phyloP scores from a whole-genome alignment of 1,140 invertebrate species.

The Hormaphis cornu region DNA sequence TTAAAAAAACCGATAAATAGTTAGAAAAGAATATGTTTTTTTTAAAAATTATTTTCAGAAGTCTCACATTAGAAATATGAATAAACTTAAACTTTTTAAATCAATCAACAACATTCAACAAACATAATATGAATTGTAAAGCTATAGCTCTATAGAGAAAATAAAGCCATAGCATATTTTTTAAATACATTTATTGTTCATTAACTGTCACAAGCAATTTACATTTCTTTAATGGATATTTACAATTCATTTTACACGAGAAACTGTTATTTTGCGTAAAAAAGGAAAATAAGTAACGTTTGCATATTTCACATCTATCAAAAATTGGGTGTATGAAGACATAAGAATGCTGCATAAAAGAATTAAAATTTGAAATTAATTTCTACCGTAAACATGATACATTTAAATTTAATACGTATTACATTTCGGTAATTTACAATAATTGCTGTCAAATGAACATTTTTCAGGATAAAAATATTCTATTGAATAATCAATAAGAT shows the following conservation, averaged over 20 bases:
- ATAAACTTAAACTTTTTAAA: slow-evolving; percentile 19
- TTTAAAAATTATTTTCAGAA: neutral
- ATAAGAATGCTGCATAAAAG: slow-evolving; percentile 17
- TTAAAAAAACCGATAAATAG: too few species aligned
- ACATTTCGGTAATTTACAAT: slow-evolving; percentile 13
- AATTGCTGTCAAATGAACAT: neutral
- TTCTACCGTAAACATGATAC: slow-evolving; percentile 7
- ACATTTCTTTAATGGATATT: slow-evolving; percentile 8
- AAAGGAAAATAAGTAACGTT: neutral
- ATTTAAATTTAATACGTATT: slow-evolving; percentile 1
- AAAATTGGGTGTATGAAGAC: neutral
- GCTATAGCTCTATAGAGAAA: neutral
- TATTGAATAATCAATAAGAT: neutral
- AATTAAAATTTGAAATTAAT: slow-evolving; percentile 3
- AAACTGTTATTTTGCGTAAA: neutral
- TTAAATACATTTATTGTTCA: neutral
- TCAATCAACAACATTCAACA: slow-evolving; percentile 12
- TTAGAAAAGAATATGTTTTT: neutral
- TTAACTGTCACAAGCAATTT: slow-evolving; percentile 4
- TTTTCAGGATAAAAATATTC: too few species aligned
- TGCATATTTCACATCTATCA: slow-evolving; percentile 13
- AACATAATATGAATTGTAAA: slow-evolving; percentile 2
- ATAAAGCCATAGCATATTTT: neutral
- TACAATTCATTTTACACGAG: neutral
- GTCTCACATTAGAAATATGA: neutral